phyloP scores from a whole-genome alignment of 2,797 vertebrate species.

The Coregonus sp. region DNA sequence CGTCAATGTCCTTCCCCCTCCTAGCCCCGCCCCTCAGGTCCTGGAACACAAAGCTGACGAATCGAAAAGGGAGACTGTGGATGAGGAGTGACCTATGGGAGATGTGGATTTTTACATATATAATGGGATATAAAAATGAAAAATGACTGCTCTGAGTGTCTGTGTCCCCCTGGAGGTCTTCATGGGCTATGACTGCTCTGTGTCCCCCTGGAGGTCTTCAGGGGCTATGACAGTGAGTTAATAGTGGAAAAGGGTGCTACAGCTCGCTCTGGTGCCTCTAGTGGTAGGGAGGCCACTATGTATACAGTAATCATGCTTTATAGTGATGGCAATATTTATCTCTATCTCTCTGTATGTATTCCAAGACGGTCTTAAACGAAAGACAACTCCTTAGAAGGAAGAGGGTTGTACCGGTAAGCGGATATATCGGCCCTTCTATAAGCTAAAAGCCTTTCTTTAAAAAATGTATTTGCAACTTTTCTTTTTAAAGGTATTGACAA shows the following conservation, averaged over 20 bases:
- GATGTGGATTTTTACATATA: conserved; percentile 41
- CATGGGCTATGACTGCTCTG: neutral
- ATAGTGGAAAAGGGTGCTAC: conserved; percentile 45
- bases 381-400: conserved; percentile 65
- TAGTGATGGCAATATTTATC: conserved; percentile 83
- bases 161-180: conserved; percentile 50
- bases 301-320: conserved; percentile 82
- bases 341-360: conserved; percentile 65
- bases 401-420: conserved; percentile 51
- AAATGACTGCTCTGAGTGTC: conserved; percentile 39
- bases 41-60: conserved; percentile 72
- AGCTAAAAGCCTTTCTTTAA: conserved; percentile 62
- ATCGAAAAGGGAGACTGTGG: conserved; percentile 77
- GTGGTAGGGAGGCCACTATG: conserved; percentile 76
- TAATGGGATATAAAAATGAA: conserved; percentile 44
- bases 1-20: conserved; percentile 63
- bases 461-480: conserved; percentile 48
- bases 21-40: conserved; percentile 69
- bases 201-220: too few species aligned
- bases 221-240: neutral
- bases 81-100: conserved; percentile 75
- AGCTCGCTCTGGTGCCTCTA: conserved; percentile 67
- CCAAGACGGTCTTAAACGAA: conserved; percentile 74
- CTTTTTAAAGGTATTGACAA: conserved; percentile 45
- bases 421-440: conserved; percentile 60